A percentile compares a stretch with the other conserved stretches of the same genome.
phyloP scores from a whole-genome alignment of 2,113 vertebrate species.

The Aptenodytes patagonicus region DNA sequence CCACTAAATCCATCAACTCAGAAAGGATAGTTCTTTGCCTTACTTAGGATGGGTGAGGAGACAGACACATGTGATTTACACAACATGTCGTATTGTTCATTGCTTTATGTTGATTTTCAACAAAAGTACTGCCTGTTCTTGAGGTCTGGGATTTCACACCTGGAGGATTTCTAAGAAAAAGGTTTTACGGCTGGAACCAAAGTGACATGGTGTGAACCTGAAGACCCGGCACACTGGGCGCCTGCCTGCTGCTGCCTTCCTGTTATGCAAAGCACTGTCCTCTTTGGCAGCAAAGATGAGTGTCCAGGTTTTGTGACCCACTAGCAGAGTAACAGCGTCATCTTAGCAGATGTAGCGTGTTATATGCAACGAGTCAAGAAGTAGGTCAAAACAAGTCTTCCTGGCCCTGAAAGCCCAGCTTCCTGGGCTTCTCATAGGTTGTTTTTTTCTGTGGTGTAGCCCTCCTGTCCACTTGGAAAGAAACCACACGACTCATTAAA shows the following conservation, averaged over 20 bases:
- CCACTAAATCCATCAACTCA: conserved; percentile 29
- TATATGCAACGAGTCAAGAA: not conserved
- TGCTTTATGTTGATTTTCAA: not conserved
- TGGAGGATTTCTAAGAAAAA: not conserved
- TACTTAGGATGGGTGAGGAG: not conserved
- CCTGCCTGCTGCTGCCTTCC: not conserved
- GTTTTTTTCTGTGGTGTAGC: not conserved
- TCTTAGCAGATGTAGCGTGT: not conserved
- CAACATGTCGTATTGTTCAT: not conserved
- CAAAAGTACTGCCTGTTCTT: not conserved
- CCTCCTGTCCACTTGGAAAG: not conserved
- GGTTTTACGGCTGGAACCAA: not conserved
- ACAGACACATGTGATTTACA: not conserved
- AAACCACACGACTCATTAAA: not conserved
- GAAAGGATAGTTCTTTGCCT: not conserved
- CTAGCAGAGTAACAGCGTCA: fast-evolving
- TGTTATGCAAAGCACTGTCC: not conserved
- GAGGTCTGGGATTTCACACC: not conserved
- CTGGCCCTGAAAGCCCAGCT: not conserved
- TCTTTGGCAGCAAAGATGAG: not conserved
- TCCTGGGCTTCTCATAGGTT: not conserved
- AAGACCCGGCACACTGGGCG: fast-evolving
- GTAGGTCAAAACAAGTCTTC: not conserved
- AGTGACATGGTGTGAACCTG: not conserved
- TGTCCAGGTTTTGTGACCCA: not conserved